Evolutionary conservation across 1,140 invertebrate species (phyloP).

Genomic region (Ganaspis sp.): DNA sequence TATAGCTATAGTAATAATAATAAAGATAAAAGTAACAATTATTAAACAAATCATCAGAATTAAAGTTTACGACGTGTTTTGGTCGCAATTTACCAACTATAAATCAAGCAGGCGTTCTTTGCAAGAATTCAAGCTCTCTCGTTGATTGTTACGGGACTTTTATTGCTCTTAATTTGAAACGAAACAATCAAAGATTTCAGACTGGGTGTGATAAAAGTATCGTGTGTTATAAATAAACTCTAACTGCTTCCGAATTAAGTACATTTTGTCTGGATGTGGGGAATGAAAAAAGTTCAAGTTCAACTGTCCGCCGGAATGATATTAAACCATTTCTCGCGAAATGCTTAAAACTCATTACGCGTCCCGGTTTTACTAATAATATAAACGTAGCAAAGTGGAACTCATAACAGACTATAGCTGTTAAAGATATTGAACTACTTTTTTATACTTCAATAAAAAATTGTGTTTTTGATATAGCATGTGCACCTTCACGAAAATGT

Average conservation of each 20-base stretch:
- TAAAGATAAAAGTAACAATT: background rate
- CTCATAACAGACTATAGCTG: background rate
- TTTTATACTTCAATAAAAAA: background rate
- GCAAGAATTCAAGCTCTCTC: background rate
- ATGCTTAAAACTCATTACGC: conserved; percentile 40
- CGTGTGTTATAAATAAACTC: conserved; percentile 8
- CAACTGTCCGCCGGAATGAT: conserved; percentile 34
- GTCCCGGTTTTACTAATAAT: conserved; percentile 29
- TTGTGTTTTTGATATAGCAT: background rate
- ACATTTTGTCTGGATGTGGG: background rate
- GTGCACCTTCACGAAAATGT: background rate
- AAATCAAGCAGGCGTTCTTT: background rate
- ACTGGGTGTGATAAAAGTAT: conserved; percentile 30
- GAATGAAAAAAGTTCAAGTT: conserved; percentile 48
- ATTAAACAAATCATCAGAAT: background rate
- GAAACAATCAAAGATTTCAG: conserved; percentile 5
- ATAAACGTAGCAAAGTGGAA: conserved; percentile 27
- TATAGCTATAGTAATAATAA: too few species aligned
- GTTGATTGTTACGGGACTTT: background rate
- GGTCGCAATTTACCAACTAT: background rate
- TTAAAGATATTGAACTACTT: conserved; percentile 2
- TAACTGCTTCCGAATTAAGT: background rate
- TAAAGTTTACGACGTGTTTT: background rate
- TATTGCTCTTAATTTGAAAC: conserved; percentile 31
- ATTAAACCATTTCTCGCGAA: conserved; percentile 39